Evolutionary conservation across 1,140 invertebrate genomes (phyloP).

Genomic region (Bombus confusus): DNA sequence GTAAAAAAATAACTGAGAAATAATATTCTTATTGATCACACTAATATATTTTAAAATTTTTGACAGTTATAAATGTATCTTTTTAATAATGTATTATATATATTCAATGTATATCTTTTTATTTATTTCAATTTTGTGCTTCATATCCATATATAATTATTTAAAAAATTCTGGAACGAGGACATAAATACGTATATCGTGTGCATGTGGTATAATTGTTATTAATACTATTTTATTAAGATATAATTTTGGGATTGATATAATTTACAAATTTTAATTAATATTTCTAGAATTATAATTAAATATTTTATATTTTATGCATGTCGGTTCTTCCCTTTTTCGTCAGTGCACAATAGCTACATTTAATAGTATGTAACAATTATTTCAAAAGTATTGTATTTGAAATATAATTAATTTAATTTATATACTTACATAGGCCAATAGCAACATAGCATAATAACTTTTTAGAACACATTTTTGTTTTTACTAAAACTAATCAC

Average conservation of each 20-base stretch:
- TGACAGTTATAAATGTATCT: neutral
- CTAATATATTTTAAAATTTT: neutral
- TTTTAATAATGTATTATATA: neutral
- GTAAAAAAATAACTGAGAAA: neutral
- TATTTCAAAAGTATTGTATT: neutral
- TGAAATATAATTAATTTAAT: neutral
- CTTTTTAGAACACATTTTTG: conserved; percentile 69
- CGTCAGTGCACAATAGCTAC: neutral
- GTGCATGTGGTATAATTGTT: too few relatives aligned
- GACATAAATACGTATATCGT: neutral
- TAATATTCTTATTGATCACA: too few relatives aligned
- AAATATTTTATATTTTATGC: neutral
- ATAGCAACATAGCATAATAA: conserved; percentile 74
- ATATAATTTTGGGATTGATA: neutral
- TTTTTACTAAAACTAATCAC: neutral
- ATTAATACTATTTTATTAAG: neutral
- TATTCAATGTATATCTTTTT: neutral
- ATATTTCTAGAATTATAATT: neutral
- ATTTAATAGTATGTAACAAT: neutral
- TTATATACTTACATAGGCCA: conserved; percentile 75
- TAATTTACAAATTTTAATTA: neutral
- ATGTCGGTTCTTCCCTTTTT: neutral
- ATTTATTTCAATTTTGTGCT: neutral
- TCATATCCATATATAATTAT: neutral
- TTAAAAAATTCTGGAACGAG: neutral